These are phyloP conservation scores for Acyrthosiphon pisum DNA, from an alignment of 1,140 invertebrate species.

Conservation along the genomic window DNA sequence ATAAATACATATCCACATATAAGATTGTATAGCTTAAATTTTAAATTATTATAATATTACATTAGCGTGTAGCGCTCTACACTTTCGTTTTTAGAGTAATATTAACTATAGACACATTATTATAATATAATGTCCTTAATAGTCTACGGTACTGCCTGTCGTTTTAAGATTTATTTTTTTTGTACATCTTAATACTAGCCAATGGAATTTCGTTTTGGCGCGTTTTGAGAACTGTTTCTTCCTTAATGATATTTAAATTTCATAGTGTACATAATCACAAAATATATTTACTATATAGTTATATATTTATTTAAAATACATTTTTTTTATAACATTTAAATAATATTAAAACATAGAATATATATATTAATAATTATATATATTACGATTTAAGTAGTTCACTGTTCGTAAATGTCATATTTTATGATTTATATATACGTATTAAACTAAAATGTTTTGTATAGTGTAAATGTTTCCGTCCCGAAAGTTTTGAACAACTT, in stretches of 20 bases:
- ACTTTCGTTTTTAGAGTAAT: not conserved
- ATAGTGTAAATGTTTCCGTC: slow-evolving; percentile 47
- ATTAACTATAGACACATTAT: not conserved
- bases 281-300: not conserved
- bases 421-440: not conserved
- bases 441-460: slow-evolving; percentile 24
- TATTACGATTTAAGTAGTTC: not conserved
- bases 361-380: slow-evolving; percentile 6
- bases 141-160: not conserved
- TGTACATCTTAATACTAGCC: not conserved
- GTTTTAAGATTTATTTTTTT: not conserved
- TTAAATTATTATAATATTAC: not conserved
- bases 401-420: slow-evolving; percentile 2
- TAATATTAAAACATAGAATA: not conserved
- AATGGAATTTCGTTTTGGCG: not conserved
- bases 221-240: not conserved
- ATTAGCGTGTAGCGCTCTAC: not conserved
- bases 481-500: slow-evolving; percentile 38
- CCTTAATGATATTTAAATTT: slow-evolving; percentile 7
- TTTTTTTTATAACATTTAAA: not conserved
- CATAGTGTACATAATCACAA: not conserved
- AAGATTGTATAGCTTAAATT: not conserved
- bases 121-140: not conserved
- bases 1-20: not conserved
- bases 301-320: not conserved